Conservation (phyloP, 2,797 vertebrate species). For the Galago senegalensis region DNA sequence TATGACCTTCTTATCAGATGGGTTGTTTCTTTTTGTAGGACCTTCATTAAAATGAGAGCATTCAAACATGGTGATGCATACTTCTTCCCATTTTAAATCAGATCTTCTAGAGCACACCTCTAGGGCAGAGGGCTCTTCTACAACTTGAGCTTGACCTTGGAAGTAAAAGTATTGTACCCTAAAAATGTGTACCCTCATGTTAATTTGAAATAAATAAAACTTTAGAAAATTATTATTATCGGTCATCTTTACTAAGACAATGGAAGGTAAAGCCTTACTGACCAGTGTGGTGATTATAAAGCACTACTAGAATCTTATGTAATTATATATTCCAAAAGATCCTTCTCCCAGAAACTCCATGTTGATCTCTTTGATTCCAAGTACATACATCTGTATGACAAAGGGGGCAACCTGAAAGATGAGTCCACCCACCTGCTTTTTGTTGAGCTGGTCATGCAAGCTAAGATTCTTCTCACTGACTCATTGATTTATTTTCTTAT, state of each 20-base stretch:
- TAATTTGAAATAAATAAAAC: not conserved
- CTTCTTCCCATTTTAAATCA: not conserved
- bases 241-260: not conserved
- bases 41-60: not conserved
- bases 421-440: not conserved
- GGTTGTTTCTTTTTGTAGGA: not conserved
- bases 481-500: constrained; percentile 10
- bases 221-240: constrained; percentile 13
- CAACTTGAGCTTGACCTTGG: too few species aligned
- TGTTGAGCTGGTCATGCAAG: constrained; percentile 11
- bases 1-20: not conserved
- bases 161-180: too few species aligned
- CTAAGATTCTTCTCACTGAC: not conserved
- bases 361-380: not conserved
- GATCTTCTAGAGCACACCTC: not conserved
- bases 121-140: too few species aligned
- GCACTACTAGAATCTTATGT: not conserved
- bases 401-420: not conserved
- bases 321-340: not conserved
- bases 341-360: not conserved
- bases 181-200: too few species aligned
- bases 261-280: not conserved
- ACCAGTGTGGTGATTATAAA: not conserved
- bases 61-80: not conserved
- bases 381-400: not conserved